Evolutionary conservation across 2,888 invertebrate species (phyloP), one percentile per base, ranked within the genome.

Genomic region (Drosophila maculinotata): DNA sequence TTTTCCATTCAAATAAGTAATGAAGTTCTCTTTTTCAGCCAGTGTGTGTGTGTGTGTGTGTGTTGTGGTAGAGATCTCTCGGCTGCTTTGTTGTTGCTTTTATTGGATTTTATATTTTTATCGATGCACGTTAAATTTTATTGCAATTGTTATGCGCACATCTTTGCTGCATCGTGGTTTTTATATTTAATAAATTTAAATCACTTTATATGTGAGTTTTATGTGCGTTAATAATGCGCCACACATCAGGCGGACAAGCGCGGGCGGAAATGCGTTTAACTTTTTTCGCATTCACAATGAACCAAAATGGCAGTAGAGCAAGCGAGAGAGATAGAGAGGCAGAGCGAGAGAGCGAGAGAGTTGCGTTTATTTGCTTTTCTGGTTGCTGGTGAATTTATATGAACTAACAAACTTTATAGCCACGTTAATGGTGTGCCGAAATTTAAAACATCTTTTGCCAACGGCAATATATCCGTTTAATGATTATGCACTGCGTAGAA

Each of bases 131-230:
- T 83, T 87, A 87, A 83, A 83, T 79, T 83, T 83, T 82, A 87
- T 87, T 83, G 86, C 88, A 76, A 87, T 86, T 83, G 83, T 87
- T 83, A 83, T 85, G 86, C 65, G 82, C 82, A 68, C 81, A 85
- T 87, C 85, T 84, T 80, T 80, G 73, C 44, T 63, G 77, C 69
- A 65, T 51, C 77, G 41, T 41, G 51, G 15, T 60, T 84, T 86
- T 79, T 87, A 85, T 82, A 86, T 87, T 82, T 87, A 82, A 82
- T 82, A 82, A 82, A 87, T 82, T 82, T 82, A 82, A 82, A 82
- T 82, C 86, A 82, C 82, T 82, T 87, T 82, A 87, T 87, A 87
- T 82, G 80, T 51, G 82, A 82, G 88, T 82, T 82, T 82, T 82
- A 82, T 82, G 85, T 85, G 81, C 87, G 81, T 82, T 82, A 87